phyloP scores from a whole-genome alignment of 1,140 invertebrate species.

The Drosophila pruinosa region DNA sequence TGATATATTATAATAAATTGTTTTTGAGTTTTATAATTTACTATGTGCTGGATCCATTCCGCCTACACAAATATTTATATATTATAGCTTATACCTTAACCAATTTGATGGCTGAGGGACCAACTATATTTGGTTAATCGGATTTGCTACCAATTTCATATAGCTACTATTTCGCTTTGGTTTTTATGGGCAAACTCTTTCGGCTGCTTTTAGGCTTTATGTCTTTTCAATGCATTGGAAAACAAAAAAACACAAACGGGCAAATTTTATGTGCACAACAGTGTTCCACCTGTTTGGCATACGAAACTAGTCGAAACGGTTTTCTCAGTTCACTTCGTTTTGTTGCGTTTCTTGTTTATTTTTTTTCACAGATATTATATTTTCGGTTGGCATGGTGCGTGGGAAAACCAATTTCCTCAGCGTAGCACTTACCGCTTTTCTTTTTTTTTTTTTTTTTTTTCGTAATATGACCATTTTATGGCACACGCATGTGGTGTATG shows the following conservation, averaged over 20 bases:
- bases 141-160: conserved; percentile 2
- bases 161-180: conserved; percentile 1
- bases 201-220: conserved; percentile 60
- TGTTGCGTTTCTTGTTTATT: conserved; percentile 3
- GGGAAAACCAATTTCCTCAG: conserved; percentile 75
- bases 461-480: conserved; percentile 79
- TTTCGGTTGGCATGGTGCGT: conserved; percentile 56
- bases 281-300: conserved; percentile 70
- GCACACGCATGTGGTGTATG: conserved; percentile 61
- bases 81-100: background rate
- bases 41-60: no score
- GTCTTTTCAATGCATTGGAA: conserved; percentile 59
- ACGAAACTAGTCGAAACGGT: conserved; percentile 54
- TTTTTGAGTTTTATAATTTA: no score
- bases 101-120: background rate
- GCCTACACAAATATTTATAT: no score
- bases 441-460: conserved; percentile 29
- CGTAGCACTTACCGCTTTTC: conserved; percentile 55
- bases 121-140: background rate
- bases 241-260: conserved; percentile 34
- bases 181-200: conserved; percentile 39
- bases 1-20: no score
- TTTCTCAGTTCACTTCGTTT: conserved; percentile 14
- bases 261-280: conserved; percentile 64
- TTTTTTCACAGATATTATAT: conserved; percentile 50